Conservation (phyloP, 2,888 invertebrate species). For the Tinea pellionella region DNA sequence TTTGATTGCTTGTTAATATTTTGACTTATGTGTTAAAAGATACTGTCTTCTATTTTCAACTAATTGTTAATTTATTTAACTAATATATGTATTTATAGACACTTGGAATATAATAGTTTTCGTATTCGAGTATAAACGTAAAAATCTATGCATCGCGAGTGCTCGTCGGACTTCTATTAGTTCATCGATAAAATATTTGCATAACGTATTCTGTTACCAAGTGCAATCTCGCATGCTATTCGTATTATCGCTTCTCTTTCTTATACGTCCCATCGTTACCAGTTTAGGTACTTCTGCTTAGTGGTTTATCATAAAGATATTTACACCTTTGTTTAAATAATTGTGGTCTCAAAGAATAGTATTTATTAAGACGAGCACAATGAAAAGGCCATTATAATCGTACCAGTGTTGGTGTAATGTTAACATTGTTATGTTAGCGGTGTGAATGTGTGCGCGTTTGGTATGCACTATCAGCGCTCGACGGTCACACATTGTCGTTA, state of each 20-base stretch:
- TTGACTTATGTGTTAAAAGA: neutral
- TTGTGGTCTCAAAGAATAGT: neutral
- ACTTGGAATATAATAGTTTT: no score
- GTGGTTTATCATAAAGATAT: no score
- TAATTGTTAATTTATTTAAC: no score
- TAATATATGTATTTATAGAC: no score
- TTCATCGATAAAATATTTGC: neutral
- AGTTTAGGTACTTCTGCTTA: no score
- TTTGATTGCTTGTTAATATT: neutral
- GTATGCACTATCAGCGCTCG: neutral
- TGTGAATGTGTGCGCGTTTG: neutral
- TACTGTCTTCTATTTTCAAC: neutral
- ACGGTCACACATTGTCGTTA: conserved; percentile 2
- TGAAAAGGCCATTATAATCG: conserved; percentile 4
- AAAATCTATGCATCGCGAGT: no score
- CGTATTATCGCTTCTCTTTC: neutral
- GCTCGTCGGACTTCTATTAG: no score
- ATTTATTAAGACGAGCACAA: neutral
- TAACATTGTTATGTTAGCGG: neutral
- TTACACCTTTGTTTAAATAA: neutral
- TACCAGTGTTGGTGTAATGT: neutral
- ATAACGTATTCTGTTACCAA: neutral
- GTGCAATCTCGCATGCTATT: neutral
- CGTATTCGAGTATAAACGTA: no score
- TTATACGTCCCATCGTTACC: neutral